Percentiles rank a stretch among this genome's conserved stretches.
Evolutionary conservation across 2,888 invertebrate genomes (phyloP).

Genomic region (Hedya salicella): DNA sequence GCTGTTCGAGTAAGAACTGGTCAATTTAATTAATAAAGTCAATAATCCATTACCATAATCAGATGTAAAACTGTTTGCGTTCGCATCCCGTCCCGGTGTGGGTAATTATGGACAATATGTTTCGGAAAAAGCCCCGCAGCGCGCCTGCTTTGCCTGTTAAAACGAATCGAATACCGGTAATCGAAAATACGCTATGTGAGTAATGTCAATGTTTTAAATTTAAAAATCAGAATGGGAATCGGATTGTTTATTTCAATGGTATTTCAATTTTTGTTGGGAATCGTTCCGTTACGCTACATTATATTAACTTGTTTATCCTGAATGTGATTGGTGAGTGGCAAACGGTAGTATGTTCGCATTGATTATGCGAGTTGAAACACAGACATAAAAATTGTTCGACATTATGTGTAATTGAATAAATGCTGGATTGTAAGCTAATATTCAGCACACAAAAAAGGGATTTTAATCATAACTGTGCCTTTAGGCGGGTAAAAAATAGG

Average conservation of each 20-base stretch:
- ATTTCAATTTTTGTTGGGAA: slow-evolving; percentile 2
- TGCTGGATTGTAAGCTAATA: neutral
- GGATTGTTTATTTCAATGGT: slow-evolving; percentile 34
- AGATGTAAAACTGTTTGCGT: slow-evolving; percentile 80
- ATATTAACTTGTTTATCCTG: slow-evolving; percentile 44
- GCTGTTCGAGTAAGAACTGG: slow-evolving; percentile 60
- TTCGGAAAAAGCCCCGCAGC: slow-evolving; percentile 74
- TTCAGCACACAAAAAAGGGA: no score
- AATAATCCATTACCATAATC: slow-evolving; percentile 73
- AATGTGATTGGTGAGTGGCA: neutral
- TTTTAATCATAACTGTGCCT: no score
- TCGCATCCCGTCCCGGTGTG: slow-evolving; percentile 76
- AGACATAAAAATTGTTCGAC: neutral
- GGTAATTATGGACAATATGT: slow-evolving; percentile 81
- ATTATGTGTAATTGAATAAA: neutral
- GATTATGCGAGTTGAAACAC: neutral
- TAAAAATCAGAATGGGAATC: slow-evolving; percentile 74
- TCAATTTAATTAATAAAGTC: slow-evolving; percentile 50
- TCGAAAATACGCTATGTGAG: slow-evolving; percentile 80
- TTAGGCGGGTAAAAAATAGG: no score
- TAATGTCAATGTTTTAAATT: slow-evolving; percentile 82
- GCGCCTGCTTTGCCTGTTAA: slow-evolving; percentile 73
- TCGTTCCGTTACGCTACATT: slow-evolving; percentile 1
- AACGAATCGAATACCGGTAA: slow-evolving; percentile 83
- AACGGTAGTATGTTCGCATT: neutral